Conservation (phyloP, 2,888 invertebrate genomes). For the Graphium colonna region DNA sequence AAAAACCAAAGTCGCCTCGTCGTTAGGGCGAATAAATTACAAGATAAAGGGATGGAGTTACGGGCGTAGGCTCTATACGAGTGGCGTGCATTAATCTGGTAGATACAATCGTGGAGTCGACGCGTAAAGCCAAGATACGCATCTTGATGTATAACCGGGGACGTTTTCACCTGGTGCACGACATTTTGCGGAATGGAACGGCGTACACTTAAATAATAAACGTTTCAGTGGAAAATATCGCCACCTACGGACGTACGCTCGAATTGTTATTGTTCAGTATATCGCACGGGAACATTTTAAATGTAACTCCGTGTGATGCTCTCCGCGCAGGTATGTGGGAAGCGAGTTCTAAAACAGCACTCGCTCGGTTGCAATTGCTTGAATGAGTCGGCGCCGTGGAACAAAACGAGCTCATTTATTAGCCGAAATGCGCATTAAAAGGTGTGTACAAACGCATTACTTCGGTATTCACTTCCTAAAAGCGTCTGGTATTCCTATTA, state of each 20-base stretch:
- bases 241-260: background rate
- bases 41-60: conserved; percentile 51
- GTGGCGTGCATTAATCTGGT: conserved; percentile 65
- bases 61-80: conserved; percentile 46
- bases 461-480: conserved; percentile 25
- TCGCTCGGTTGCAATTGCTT: conserved; percentile 2
- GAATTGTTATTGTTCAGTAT: conserved; percentile 9
- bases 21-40: conserved; percentile 40
- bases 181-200: conserved; percentile 27
- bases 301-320: background rate
- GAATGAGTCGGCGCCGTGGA: conserved; percentile 4
- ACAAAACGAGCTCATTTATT: conserved; percentile 17
- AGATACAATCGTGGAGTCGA: conserved; percentile 66
- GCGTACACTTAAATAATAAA: conserved; percentile 21
- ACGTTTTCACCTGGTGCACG: conserved; percentile 36
- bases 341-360: background rate
- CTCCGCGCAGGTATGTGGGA: no score
- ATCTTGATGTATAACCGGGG: conserved; percentile 59
- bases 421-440: conserved; percentile 22
- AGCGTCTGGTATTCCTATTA: conserved; percentile 21
- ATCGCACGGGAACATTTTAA: background rate
- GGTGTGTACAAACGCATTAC: conserved; percentile 24
- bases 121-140: conserved; percentile 69
- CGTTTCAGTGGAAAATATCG: conserved; percentile 16
- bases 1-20: conserved; percentile 29